phyloP scores from a whole-genome alignment of 1,140 invertebrate species.

The Pseudomyrmex concolor region DNA sequence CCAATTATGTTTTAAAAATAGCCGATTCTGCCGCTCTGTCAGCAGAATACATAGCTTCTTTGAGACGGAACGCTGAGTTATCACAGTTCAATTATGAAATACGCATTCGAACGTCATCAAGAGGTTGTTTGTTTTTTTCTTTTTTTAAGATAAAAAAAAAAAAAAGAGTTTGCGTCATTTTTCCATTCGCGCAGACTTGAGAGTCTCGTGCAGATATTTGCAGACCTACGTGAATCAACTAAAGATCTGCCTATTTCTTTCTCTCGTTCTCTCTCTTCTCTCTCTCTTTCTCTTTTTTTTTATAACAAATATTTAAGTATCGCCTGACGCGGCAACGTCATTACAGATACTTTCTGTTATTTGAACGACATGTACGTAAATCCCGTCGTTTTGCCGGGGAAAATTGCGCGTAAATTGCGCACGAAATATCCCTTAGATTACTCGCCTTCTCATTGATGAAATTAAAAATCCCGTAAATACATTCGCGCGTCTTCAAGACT shows the following conservation, averaged over 20 bases:
- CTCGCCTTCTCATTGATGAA: conserved; percentile 16
- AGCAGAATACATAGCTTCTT: not conserved
- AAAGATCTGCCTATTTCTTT: no score
- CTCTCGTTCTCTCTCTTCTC: no score
- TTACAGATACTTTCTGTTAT: conserved; percentile 16
- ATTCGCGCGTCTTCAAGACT: conserved; percentile 9
- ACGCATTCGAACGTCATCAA: no score
- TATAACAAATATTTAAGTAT: conserved; percentile 40
- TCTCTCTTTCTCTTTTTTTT: not conserved
- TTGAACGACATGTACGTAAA: not conserved
- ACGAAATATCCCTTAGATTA: conserved; percentile 23
- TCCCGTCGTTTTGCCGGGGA: not conserved
- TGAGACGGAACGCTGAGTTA: no score
- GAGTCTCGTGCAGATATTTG: conserved; percentile 21
- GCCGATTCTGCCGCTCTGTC: not conserved
- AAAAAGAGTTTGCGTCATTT: not conserved
- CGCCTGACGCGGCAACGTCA: not conserved
- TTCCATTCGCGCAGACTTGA: not conserved
- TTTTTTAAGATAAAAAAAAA: conserved; percentile 4
- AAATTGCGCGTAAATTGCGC: conserved; percentile 18
- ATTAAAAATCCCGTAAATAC: conserved; percentile 44
- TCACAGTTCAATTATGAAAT: no score
- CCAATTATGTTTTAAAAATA: not conserved
- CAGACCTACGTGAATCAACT: not conserved
- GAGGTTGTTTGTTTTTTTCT: not conserved